A percentile compares a stretch with the other conserved stretches of the same genome.
These are phyloP conservation scores for Cataglyphis hispanica DNA, from an alignment of 1,140 invertebrate species.

Conservation along the genomic window DNA sequence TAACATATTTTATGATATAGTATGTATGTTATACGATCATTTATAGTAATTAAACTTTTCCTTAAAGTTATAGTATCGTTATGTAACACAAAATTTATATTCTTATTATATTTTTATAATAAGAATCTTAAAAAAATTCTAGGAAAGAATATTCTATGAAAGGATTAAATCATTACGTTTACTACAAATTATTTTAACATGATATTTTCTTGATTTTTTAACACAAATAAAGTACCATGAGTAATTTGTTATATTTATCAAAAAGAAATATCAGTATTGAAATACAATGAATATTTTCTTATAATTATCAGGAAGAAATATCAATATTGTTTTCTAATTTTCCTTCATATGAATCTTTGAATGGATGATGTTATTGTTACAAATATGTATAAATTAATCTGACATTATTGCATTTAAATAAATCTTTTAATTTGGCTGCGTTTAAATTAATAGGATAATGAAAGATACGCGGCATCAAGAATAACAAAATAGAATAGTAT, in stretches of 20 bases:
- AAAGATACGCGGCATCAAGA: constrained; percentile 24
- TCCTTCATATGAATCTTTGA: neutral
- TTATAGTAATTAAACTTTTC: neutral
- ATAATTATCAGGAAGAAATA: neutral
- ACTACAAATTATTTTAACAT: neutral
- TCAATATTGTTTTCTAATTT: neutral
- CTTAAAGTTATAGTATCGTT: neutral
- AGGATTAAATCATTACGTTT: neutral
- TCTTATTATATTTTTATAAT: neutral
- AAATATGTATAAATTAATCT: neutral
- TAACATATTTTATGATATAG: neutral
- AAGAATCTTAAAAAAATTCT: neutral
- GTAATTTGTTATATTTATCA: neutral
- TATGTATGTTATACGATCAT: neutral
- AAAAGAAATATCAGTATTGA: neutral
- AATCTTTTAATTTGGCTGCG: constrained; percentile 11
- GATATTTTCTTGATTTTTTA: neutral
- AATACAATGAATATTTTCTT: neutral
- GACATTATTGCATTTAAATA: neutral
- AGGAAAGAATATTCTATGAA: too few relatives aligned
- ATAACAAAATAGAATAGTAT: neutral
- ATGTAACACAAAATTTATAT: neutral
- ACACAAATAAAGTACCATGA: neutral
- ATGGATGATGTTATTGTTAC: constrained; percentile 20
- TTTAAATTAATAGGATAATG: constrained; percentile 39